phyloP scores from a whole-genome alignment of 2,113 vertebrate species.

The Gymnocephalus cernua region DNA sequence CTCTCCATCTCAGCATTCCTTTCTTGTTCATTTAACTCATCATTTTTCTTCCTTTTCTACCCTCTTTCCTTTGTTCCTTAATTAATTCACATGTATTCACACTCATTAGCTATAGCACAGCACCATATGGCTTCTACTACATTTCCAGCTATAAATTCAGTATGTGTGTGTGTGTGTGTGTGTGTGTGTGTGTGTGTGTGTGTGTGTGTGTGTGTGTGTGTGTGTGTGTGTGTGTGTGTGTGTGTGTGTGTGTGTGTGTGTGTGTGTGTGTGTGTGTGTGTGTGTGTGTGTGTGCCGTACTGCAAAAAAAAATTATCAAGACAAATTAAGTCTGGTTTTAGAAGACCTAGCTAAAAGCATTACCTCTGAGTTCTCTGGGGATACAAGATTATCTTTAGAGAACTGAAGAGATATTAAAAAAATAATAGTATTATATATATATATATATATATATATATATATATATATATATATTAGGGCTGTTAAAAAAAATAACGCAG shows the following conservation, averaged over 20 bases:
- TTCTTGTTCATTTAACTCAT: conserved; percentile 31
- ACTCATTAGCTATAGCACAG: conserved; percentile 55
- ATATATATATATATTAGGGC: too few relatives aligned
- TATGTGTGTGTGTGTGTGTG: too few relatives aligned
- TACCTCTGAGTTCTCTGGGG: not conserved
- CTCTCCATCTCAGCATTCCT: conserved; percentile 21
- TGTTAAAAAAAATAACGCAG: too few relatives aligned
- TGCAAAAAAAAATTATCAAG: conserved; percentile 15
- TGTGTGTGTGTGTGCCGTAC: too few relatives aligned
- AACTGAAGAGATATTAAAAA: conserved; percentile 19
- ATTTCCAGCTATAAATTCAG: conserved; percentile 53
- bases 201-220: not conserved
- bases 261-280: too few relatives aligned
- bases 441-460: too few relatives aligned
- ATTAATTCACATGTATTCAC: conserved; percentile 61
- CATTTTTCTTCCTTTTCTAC: conserved; percentile 22
- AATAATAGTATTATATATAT: not conserved
- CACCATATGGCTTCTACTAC: conserved; percentile 60
- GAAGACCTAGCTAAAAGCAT: not conserved
- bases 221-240: too few relatives aligned
- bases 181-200: too few relatives aligned
- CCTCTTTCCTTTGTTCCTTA: conserved; percentile 29
- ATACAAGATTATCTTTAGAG: conserved; percentile 11
- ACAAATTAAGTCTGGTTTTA: not conserved
- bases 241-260: too few relatives aligned